A percentile compares a stretch with the other conserved stretches of the same genome.
Evolutionary conservation across 2,113 vertebrate genomes (phyloP).

Genomic region (Ceyx margarethae): DNA sequence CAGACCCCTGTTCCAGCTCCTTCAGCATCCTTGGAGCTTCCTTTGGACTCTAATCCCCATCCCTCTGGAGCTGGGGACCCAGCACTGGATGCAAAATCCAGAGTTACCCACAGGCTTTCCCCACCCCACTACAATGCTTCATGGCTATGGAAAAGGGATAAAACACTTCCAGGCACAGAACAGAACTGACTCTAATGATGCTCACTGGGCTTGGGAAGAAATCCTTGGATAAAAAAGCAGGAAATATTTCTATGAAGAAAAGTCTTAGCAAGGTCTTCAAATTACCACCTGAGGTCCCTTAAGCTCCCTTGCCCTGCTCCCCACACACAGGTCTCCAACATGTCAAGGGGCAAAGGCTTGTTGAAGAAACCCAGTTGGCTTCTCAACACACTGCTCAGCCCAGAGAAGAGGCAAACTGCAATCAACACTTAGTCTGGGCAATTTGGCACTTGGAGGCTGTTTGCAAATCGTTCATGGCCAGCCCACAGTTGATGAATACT

Average conservation of each 20-base stretch:
- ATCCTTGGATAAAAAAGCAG: not conserved
- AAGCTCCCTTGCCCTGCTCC: not conserved
- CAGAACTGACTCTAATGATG: not conserved
- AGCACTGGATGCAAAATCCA: no score
- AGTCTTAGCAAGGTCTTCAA: not conserved
- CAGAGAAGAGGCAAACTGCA: not conserved
- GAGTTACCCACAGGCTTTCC: no score
- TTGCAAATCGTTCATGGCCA: not conserved
- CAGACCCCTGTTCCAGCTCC: no score
- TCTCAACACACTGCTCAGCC: not conserved
- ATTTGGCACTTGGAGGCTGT: not conserved
- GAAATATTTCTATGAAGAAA: not conserved
- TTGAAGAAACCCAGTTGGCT: not conserved
- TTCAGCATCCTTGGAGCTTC: no score
- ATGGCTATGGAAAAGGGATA: no score
- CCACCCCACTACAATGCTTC: no score
- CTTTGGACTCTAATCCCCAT: no score
- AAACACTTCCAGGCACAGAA: no score
- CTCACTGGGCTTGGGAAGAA: not conserved
- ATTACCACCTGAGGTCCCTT: not conserved
- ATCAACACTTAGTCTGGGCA: not conserved
- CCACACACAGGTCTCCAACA: not conserved
- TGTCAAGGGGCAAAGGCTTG: not conserved
- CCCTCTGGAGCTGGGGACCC: no score
- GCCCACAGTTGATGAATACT: conserved; percentile 15